Conservation (phyloP, 2,797 vertebrate genomes). For the Bucorvus abyssinicus region DNA sequence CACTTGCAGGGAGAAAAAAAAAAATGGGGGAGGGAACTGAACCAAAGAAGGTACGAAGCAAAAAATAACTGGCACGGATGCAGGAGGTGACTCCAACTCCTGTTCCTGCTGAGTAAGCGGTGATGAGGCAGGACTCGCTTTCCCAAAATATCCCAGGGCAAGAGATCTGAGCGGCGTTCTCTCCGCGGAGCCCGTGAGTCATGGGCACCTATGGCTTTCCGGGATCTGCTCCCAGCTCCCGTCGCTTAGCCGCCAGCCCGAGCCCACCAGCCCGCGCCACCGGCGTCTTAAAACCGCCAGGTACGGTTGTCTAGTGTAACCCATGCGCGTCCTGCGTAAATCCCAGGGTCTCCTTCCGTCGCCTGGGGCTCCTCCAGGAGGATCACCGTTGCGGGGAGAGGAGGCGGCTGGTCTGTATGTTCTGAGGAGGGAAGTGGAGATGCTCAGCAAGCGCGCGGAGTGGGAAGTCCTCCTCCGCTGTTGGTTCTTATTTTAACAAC, state of each 20-base stretch:
- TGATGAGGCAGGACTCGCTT: conserved; percentile 47
- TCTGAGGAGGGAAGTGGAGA: not conserved
- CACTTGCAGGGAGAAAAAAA: not conserved
- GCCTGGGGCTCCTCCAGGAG: not conserved
- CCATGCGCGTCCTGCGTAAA: not conserved
- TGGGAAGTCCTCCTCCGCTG: not conserved
- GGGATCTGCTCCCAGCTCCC: not conserved
- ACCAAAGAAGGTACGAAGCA: not conserved
- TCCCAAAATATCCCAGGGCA: conserved; percentile 27
- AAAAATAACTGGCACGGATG: conserved; percentile 53
- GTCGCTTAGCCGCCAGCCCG: not conserved
- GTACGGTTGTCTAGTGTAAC: not conserved
- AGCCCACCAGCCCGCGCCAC: not conserved
- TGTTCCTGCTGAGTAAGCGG: conserved; percentile 59
- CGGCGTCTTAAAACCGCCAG: not conserved
- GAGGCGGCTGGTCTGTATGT: not conserved
- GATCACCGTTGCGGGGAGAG: not conserved
- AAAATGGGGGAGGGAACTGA: not conserved
- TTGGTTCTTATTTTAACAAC: not conserved
- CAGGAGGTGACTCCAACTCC: not conserved
- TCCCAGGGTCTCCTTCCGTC: not conserved
- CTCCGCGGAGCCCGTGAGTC: conserved; percentile 36
- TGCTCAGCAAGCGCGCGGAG: not conserved
- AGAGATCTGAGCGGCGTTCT: not conserved
- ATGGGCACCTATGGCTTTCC: not conserved